Conservation (phyloP, 2,113 vertebrate species). For the Nothoprocta perdicaria region DNA sequence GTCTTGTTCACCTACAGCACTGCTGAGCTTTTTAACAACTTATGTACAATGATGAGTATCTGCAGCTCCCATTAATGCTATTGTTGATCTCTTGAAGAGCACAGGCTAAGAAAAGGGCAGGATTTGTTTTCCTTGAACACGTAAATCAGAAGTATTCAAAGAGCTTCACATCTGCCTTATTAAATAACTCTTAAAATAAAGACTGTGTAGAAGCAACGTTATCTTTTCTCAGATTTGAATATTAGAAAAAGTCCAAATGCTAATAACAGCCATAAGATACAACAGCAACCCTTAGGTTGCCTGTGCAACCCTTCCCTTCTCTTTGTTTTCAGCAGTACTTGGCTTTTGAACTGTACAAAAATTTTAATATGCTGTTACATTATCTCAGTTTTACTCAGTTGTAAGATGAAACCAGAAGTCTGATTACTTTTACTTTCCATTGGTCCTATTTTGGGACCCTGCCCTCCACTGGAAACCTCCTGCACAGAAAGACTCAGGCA, state of each 20-base stretch:
- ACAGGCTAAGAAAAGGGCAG: neutral
- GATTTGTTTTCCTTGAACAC: neutral
- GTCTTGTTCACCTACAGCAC: neutral
- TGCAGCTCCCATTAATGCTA: neutral
- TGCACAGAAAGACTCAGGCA: neutral
- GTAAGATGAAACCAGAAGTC: neutral
- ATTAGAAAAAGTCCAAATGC: neutral
- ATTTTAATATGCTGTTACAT: neutral
- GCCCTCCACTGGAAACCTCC: neutral
- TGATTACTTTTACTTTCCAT: neutral
- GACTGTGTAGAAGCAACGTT: neutral
- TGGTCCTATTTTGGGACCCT: neutral
- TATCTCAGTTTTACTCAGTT: neutral
- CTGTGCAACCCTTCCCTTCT: neutral
- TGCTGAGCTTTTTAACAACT: neutral
- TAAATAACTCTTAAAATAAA: neutral
- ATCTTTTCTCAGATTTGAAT: neutral
- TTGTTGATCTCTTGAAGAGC: neutral
- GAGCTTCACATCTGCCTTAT: neutral
- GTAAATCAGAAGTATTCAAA: neutral
- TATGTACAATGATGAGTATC: neutral
- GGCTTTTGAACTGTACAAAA: neutral
- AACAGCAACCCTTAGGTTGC: neutral
- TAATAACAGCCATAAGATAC: neutral
- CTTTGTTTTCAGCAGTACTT: neutral